Percentiles rank a stretch among this genome's conserved stretches.
Evolutionary conservation across 2,797 vertebrate species (phyloP).

Genomic region (Lagocephalus sceleratus): DNA sequence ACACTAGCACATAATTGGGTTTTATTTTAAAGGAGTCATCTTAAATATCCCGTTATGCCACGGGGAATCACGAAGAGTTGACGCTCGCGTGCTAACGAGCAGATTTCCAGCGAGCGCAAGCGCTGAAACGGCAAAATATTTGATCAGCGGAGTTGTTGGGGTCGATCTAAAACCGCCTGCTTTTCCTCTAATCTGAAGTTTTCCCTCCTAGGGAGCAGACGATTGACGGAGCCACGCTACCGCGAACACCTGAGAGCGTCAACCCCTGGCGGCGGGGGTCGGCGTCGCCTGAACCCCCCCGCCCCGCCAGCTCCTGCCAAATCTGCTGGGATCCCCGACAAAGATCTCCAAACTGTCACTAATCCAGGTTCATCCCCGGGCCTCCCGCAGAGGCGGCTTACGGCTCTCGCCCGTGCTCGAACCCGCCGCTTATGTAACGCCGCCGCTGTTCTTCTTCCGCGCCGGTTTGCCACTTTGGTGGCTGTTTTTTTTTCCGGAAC

Average conservation of each 20-base stretch:
- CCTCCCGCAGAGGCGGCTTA: constrained; percentile 35
- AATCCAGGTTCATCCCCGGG: constrained; percentile 49
- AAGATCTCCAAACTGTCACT: constrained; percentile 51
- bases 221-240: not conserved
- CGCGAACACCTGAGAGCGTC: not conserved
- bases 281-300: not conserved
- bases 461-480: constrained; percentile 34
- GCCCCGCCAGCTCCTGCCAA: constrained; percentile 1
- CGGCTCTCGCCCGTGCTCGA: constrained; percentile 18
- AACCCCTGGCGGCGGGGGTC: not conserved
- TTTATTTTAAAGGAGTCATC: no score
- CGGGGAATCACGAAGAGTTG: not conserved
- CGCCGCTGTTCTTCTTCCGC: constrained; percentile 17
- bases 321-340: constrained; percentile 43
- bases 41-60: no score
- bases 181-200: no score
- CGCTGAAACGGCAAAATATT: no score
- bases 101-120: no score
- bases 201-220: no score
- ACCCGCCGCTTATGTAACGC: constrained; percentile 26
- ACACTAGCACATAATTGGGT: no score
- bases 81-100: not conserved
- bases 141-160: no score
- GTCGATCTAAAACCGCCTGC: no score
- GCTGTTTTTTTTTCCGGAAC: constrained; percentile 26